Evolutionary conservation across 2,113 vertebrate species (phyloP).

Genomic region (Scortum barcoo): DNA sequence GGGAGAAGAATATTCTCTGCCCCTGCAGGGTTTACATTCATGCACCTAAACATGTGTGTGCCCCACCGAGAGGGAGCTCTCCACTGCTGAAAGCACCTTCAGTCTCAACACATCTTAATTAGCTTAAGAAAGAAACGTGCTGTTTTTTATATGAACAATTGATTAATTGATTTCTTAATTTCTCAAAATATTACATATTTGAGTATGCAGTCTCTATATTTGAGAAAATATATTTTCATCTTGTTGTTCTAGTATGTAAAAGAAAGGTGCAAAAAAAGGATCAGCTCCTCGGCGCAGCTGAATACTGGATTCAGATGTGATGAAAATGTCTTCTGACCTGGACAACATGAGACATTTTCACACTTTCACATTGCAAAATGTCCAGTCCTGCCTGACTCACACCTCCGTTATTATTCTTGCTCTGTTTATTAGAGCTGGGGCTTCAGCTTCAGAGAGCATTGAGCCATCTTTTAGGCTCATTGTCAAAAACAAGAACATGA

Average conservation of each 20-base stretch:
- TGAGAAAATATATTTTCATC: not conserved
- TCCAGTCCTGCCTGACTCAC: not conserved
- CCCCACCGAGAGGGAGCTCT: not conserved
- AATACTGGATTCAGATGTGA: not conserved
- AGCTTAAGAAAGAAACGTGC: too few species aligned
- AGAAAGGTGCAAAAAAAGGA: not conserved
- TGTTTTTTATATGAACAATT: too few species aligned
- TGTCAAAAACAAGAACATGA: not conserved
- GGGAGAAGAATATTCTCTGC: not conserved
- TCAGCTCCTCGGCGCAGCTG: not conserved
- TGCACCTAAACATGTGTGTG: not conserved
- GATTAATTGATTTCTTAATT: too few species aligned
- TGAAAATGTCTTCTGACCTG: not conserved
- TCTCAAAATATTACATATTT: not conserved
- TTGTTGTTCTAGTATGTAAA: not conserved
- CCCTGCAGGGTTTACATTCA: too few species aligned
- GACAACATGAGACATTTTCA: constrained; percentile 1
- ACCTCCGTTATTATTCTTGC: not conserved
- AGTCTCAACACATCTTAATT: not conserved
- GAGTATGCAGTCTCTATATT: not conserved
- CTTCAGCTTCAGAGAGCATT: not conserved
- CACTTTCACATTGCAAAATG: not conserved
- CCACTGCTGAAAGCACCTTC: not conserved
- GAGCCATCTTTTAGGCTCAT: not conserved
- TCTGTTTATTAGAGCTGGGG: not conserved